Conservation (phyloP, 92 coral and sea anemone genomes). For the Montipora capitata region DNA sequence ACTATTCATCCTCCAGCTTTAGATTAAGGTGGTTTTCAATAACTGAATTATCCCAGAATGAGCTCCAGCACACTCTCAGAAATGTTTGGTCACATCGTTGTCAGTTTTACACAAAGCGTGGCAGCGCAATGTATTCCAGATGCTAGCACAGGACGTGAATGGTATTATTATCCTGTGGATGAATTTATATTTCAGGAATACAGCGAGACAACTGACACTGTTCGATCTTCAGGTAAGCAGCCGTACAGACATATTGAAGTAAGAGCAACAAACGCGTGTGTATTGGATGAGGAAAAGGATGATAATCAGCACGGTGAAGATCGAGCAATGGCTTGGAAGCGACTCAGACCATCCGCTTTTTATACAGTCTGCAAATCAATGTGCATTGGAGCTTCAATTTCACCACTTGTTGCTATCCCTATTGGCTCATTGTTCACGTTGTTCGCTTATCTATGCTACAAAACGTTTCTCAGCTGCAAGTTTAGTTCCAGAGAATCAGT, state of each 20-base stretch:
- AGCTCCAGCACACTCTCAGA: neutral
- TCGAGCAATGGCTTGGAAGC: slow-evolving; percentile 18
- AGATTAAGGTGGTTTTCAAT: no score
- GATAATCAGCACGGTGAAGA: neutral
- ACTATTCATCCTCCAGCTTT: no score
- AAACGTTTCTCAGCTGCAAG: neutral
- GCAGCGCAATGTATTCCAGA: slow-evolving; percentile 9
- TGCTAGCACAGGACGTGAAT: slow-evolving; percentile 21
- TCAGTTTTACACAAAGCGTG: neutral
- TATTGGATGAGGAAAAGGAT: neutral
- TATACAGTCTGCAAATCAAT: neutral
- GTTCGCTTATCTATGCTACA: neutral
- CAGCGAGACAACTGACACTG: neutral
- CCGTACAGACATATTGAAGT: no score
- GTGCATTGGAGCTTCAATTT: slow-evolving; percentile 6
- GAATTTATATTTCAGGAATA: neutral
- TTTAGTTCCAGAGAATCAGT: neutral
- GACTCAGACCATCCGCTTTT: slow-evolving; percentile 13
- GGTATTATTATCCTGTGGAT: slow-evolving; percentile 32
- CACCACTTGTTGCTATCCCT: neutral
- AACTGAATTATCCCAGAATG: no score
- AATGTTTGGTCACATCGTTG: neutral
- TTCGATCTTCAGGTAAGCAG: no score
- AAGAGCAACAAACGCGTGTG: neutral
- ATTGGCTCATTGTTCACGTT: neutral